Evolutionary conservation across 2,113 vertebrate species (phyloP).

Genomic region (Heterochromis multidens): DNA sequence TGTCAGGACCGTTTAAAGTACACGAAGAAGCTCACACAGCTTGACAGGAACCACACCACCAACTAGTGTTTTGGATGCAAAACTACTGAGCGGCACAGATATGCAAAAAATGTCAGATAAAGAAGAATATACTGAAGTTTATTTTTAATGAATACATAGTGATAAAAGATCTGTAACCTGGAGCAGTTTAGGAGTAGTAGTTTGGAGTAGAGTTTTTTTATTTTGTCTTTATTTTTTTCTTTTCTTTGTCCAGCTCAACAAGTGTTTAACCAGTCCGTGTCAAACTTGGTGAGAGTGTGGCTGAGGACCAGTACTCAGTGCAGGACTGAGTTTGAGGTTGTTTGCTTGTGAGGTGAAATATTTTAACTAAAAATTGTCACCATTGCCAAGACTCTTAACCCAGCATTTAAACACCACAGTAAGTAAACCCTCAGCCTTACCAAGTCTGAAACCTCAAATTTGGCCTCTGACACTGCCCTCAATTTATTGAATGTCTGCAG

Average conservation of each 20-base stretch:
- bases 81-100: not conserved
- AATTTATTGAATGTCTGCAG: no score
- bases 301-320: no score
- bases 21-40: not conserved
- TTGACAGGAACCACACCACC: not conserved
- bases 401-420: not conserved
- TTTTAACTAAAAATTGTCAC: not conserved
- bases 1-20: not conserved
- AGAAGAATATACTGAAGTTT: not conserved
- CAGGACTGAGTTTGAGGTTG: no score
- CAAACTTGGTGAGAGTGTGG: not conserved
- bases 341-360: no score
- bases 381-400: not conserved
- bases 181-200: not conserved
- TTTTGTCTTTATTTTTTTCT: no score
- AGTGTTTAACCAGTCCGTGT: not conserved
- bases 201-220: no score
- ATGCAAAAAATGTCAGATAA: fast-evolving
- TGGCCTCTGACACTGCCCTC: no score
- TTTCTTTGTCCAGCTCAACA: not conserved
- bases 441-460: no score
- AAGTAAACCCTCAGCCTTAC: not conserved
- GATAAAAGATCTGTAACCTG: not conserved
- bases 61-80: not conserved
- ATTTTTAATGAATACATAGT: not conserved